A percentile compares a stretch with the other conserved stretches of the same genome.
Evolutionary conservation across 2,888 invertebrate species (phyloP).

Genomic region (Caenorhabditis zanzibari): DNA sequence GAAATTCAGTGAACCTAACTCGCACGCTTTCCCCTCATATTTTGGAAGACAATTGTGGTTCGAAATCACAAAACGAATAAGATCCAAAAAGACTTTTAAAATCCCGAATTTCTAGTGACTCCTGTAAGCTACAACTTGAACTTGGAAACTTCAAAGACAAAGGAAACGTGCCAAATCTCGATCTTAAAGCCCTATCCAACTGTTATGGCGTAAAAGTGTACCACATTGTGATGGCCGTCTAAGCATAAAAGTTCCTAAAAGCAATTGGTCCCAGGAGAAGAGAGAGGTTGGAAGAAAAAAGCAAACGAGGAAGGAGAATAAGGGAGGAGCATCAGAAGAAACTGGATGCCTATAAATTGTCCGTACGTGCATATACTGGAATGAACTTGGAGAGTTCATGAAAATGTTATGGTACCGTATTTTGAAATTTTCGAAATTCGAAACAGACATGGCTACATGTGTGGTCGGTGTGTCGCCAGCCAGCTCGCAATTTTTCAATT

Average conservation of each 20-base stretch:
- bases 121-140: not conserved
- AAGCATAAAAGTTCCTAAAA: slow-evolving; percentile 42
- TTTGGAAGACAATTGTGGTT: slow-evolving; percentile 18
- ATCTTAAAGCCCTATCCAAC: slow-evolving; percentile 10
- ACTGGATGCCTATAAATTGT: slow-evolving; percentile 15
- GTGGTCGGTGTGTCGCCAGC: too few species aligned
- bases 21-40: not conserved
- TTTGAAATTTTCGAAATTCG: not conserved
- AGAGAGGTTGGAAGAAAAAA: not conserved
- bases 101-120: slow-evolving; percentile 1
- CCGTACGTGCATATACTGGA: slow-evolving; percentile 24
- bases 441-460: too few species aligned
- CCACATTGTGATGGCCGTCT: slow-evolving; percentile 14
- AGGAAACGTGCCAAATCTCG: slow-evolving; percentile 18
- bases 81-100: too few species aligned
- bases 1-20: not conserved
- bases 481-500: too few species aligned
- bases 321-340: slow-evolving; percentile 15
- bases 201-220: slow-evolving; percentile 6
- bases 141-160: not conserved
- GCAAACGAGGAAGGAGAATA: slow-evolving; percentile 33
- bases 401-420: slow-evolving; percentile 13
- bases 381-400: slow-evolving; percentile 14
- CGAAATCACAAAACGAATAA: slow-evolving; percentile 7
- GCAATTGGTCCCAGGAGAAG: slow-evolving; percentile 53